Base-by-base conservation (phyloP, 2,113 vertebrate species). In the Dipodomys stephensi region DNA sequence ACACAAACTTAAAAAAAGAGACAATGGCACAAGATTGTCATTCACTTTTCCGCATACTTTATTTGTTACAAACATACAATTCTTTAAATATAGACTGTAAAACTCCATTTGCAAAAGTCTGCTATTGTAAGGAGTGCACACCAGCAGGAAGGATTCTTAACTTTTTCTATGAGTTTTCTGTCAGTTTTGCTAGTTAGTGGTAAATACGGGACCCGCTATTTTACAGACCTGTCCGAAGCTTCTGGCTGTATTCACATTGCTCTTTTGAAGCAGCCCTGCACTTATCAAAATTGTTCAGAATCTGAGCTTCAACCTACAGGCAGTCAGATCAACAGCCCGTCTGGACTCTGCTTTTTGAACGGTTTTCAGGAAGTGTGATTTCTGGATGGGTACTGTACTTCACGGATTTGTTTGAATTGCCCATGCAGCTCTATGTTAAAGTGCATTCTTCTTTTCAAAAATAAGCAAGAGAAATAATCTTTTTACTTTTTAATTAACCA, bases 41-140 rank as follows among this genome's bases (percentile, higher is more conserved):
- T 98, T 98, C 98, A 98, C 97, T 98, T 98, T 98, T 98, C 98
- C 87, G 98, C 98, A 98, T 98, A 98, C 98, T 98, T 98, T 98
- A 98, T 98, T 98, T 98, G 98, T 98, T 98, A 98, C 98, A 98
- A 98, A 98, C 98, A 98, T 98, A 98, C 98, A 98, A 97, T 98
- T 98, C 97, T 98, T 98, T 98, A 98, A 98, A 98, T 98, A 98
- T 98, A 98, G 98, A 98, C 98, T 98, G 98, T 98, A 98, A 98
- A 98, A 98, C 98, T 98, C 98, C 98, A 98, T 98, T 98, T 98
- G 98, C 98, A 98, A 98, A 98, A 98, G 98, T 98, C 98, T 98
- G 98, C 98, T 98, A 98, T 97, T 95, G 96, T 97, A 97, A 97
- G 98, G 98, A 98, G 98, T 98, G 98, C 98, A 98, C 97, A 98